Base-by-base conservation (phyloP, 1,140 invertebrate species). In the Drosophila sproati region DNA sequence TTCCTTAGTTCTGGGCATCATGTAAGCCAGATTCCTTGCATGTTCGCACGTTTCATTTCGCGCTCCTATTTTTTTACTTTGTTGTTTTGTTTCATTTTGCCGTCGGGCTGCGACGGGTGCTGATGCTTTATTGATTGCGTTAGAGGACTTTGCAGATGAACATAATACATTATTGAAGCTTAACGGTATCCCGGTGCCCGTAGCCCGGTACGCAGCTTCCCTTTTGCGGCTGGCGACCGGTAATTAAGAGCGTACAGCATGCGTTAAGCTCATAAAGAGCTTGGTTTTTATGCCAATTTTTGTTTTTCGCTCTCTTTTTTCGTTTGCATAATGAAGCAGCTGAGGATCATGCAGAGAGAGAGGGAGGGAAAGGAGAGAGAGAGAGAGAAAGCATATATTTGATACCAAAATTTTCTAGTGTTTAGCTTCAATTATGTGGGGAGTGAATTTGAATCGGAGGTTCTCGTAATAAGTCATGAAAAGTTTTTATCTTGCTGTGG, bases 21-120 rank as follows among this genome's bases (percentile, higher is more conserved):
- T n/a, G 12, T 51, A 54, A 62, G 67, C 57, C 83, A 88, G 82
- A 87, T 88, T 88, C 77, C 77, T 82, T 78, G 75, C 76, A 68
- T 88, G 80, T 88, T 80, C 80, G 82, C 82, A 82, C 83, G 85
- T 88, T 86, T 86, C 72, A 83, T 20, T 88, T 72, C 39, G 60
- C 39, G 39, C 39, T 43, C 10, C 20, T 20, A 12, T 20, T 20
- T 20, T 20, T 20, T 20, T 20, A 20, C 20, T 20, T n/a, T 43
- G 39, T 43, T 7, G 47, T 73, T 41, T 69, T 73, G 51, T 73
- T 66, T 66, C 41, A 48, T 61, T 50, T 55, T 47, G 56, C 28
- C 41, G 39, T 47, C 35, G 39, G 48, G 28, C 28, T 2, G 39
- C 39, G 48, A 55, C 37, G 39, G 48, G 35, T n/a, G 6, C 37